A percentile compares a stretch with the other conserved stretches of the same genome.
These are phyloP conservation scores for Spisula subtruncata DNA, from an alignment of 2,888 invertebrate species.

Conservation along the genomic window DNA sequence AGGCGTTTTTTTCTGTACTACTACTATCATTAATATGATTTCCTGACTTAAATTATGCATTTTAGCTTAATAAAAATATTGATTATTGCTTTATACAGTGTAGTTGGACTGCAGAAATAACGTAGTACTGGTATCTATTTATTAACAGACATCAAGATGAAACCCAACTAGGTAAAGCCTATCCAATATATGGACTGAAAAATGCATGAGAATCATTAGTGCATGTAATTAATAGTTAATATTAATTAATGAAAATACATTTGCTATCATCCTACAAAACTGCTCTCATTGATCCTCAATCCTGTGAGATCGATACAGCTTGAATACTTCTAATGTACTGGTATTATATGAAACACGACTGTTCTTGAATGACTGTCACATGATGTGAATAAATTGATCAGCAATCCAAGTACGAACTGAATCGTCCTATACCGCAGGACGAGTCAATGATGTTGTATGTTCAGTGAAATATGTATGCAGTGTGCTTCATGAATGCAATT, in stretches of 20 bases:
- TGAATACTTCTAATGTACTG: neutral
- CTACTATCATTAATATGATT: too few relatives aligned
- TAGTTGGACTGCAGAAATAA: too few relatives aligned
- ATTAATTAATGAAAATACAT: conserved; percentile 1
- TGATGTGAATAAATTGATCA: neutral
- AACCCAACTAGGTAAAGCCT: neutral
- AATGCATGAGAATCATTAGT: neutral
- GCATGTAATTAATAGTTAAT: neutral
- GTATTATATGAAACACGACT: neutral
- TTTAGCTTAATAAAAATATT: too few relatives aligned
- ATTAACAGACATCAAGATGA: neutral
- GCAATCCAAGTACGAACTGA: neutral
- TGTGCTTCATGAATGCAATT: neutral
- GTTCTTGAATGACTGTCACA: neutral
- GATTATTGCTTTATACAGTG: too few relatives aligned
- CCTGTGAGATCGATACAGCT: neutral
- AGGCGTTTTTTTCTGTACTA: too few relatives aligned
- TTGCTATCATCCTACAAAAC: neutral
- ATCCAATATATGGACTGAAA: neutral
- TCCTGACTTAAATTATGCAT: too few relatives aligned
- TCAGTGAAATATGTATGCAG: neutral
- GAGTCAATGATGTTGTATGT: neutral
- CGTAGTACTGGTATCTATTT: too few relatives aligned
- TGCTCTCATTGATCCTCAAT: neutral
- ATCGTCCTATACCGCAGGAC: neutral